phyloP scores from a whole-genome alignment of 1,140 invertebrate species.

The Drosophila auraria region DNA sequence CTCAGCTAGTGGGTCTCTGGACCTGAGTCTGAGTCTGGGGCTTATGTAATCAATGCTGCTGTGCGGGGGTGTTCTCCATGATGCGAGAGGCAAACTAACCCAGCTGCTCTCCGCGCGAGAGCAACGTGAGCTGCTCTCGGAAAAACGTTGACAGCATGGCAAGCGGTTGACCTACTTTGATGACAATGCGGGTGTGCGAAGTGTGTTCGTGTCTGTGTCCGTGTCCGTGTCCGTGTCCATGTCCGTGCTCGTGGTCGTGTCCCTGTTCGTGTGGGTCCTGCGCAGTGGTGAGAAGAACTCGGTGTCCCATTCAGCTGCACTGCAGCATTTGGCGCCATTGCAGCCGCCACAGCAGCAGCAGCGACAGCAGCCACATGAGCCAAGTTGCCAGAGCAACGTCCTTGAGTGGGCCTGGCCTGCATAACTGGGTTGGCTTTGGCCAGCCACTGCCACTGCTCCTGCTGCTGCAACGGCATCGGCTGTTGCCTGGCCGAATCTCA shows the following conservation, averaged over 20 bases:
- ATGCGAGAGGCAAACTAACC: constrained; percentile 13
- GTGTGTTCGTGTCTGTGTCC: constrained; percentile 45
- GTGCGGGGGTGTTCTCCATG: constrained; percentile 24
- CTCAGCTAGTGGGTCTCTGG: neutral
- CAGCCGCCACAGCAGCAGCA: constrained; percentile 46
- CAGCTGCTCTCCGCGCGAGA: constrained; percentile 26
- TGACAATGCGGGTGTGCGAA: constrained; percentile 65
- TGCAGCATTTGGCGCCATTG: constrained; percentile 68
- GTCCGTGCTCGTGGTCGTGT: constrained; percentile 19
- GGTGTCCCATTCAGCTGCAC: constrained; percentile 55
- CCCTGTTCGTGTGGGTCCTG: constrained; percentile 60
- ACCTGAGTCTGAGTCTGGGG: constrained; percentile 8
- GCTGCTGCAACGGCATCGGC: constrained; percentile 6
- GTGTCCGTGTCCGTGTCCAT: constrained; percentile 1
- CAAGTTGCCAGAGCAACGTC: constrained; percentile 56
- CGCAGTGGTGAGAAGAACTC: constrained; percentile 54
- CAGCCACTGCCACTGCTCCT: constrained; percentile 6
- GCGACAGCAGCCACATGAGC: constrained; percentile 15
- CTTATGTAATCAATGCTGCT: constrained; percentile 75
- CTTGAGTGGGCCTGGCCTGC: constrained; percentile 57
- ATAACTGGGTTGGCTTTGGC: constrained; percentile 43
- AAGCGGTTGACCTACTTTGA: constrained; percentile 77
- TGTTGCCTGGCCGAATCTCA: constrained; percentile 50
- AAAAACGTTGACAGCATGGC: constrained; percentile 61
- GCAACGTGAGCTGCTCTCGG: constrained; percentile 44